Evolutionary conservation across 2,797 vertebrate species (phyloP).

Genomic region (Triplophysa bombifrons): DNA sequence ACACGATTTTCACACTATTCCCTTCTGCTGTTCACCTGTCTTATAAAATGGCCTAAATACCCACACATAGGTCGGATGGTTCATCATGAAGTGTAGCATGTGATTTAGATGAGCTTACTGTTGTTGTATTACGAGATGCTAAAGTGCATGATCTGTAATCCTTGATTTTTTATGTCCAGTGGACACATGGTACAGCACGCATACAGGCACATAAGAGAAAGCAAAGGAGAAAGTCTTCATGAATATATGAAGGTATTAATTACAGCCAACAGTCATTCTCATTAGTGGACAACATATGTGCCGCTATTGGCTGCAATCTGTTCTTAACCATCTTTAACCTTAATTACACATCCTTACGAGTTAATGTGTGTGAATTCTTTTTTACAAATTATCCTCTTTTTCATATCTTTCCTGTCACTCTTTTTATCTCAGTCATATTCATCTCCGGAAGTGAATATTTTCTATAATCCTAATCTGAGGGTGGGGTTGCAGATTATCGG

Average conservation of each 20-base stretch:
- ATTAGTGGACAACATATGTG: conserved; percentile 78
- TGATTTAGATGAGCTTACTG: conserved; percentile 12
- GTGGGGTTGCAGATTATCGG: conserved; percentile 58
- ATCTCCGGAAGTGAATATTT: conserved; percentile 83
- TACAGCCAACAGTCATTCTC: conserved; percentile 71
- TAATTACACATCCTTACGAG: conserved; percentile 65
- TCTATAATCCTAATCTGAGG: conserved; percentile 84
- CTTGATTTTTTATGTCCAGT: conserved; percentile 11
- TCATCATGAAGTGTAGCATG: conserved; percentile 4
- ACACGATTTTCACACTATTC: conserved; percentile 19
- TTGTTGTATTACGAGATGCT: conserved; percentile 18
- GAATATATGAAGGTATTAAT: conserved; percentile 59
- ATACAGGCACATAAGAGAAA: conserved; percentile 15
- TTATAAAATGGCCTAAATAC: conserved; percentile 18
- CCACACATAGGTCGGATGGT: conserved; percentile 32
- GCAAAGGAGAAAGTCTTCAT: conserved; percentile 24
- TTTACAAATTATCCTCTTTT: conserved; percentile 6
- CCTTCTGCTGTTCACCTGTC: conserved; percentile 45
- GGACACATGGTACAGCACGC: conserved; percentile 29
- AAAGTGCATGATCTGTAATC: conserved; percentile 47
- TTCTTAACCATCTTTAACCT: conserved; percentile 55
- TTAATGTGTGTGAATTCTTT: conserved; percentile 1
- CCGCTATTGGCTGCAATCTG: conserved; percentile 73
- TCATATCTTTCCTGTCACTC: background rate
- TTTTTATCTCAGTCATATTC: conserved; percentile 61